A percentile compares a stretch with the other conserved stretches of the same genome.
Conservation (phyloP, 2,888 invertebrate species). For the Melanostoma scalare region DNA sequence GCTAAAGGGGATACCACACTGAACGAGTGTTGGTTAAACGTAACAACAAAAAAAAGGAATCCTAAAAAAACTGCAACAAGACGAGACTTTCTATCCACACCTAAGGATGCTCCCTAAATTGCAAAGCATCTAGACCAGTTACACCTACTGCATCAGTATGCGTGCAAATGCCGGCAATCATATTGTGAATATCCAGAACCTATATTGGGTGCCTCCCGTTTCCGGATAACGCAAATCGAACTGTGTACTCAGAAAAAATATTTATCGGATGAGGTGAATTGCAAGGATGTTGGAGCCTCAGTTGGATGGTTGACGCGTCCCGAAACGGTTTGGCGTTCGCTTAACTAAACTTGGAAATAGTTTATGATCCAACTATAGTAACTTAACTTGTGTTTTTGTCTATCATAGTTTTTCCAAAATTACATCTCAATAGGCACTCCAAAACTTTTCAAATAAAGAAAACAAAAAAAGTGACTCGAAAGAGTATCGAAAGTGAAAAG, state of each 20-base stretch:
- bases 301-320: constrained; percentile 82
- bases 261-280: constrained; percentile 74
- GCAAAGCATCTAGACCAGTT: constrained; percentile 7
- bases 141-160: constrained; percentile 37
- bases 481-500: constrained; percentile 21
- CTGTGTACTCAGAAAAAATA: constrained; percentile 49
- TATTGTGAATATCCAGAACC: constrained; percentile 66
- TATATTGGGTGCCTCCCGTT: constrained; percentile 68
- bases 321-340: constrained; percentile 81
- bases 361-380: constrained; percentile 55
- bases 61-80: constrained; percentile 54
- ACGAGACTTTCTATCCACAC: constrained; percentile 18
- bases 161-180: constrained; percentile 62
- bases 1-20: constrained; percentile 57
- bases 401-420: background rate
- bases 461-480: constrained; percentile 11
- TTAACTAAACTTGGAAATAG: constrained; percentile 55
- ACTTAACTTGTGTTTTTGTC: constrained; percentile 24
- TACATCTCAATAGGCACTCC: background rate
- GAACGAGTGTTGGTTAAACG: constrained; percentile 6
- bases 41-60: constrained; percentile 7
- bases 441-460: background rate
- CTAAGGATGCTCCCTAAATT: constrained; percentile 51
- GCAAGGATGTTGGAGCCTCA: constrained; percentile 76
- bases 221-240: constrained; percentile 68